phyloP scores from a whole-genome alignment of 2,113 vertebrate species.

The Triplophysa tibetana region DNA sequence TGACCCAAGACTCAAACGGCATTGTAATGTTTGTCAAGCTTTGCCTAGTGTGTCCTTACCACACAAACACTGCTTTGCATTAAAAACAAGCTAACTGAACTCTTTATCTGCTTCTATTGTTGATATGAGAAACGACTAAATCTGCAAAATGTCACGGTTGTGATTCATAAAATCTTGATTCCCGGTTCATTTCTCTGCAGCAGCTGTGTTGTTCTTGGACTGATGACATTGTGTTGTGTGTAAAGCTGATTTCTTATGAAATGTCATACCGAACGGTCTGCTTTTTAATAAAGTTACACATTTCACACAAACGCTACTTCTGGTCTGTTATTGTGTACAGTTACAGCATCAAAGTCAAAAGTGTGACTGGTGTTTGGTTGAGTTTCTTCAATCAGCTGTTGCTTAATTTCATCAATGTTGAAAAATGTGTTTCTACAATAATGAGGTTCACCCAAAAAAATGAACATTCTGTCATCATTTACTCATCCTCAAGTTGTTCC shows the following conservation, averaged over 20 bases:
- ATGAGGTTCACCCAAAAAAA: too few species aligned
- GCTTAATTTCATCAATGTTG: too few species aligned
- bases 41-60: background rate
- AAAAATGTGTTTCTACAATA: too few species aligned
- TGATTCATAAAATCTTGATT: constrained; percentile 67
- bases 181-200: constrained; percentile 55
- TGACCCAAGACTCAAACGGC: constrained; percentile 48
- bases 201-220: constrained; percentile 60
- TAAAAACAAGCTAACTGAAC: constrained; percentile 3
- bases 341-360: background rate
- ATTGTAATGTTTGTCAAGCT: constrained; percentile 47
- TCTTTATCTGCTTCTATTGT: constrained; percentile 10
- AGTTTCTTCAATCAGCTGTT: too few species aligned
- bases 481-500: too few species aligned
- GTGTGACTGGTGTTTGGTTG: too few species aligned
- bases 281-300: constrained; percentile 80
- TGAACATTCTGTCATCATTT: too few species aligned
- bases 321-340: constrained; percentile 17
- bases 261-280: constrained; percentile 67
- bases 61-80: background rate
- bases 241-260: constrained; percentile 68
- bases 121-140: constrained; percentile 63
- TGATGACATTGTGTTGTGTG: constrained; percentile 65
- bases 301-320: constrained; percentile 63
- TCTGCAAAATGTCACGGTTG: constrained; percentile 72